These are phyloP conservation scores for Rissa tridactyla DNA, from an alignment of 2,113 vertebrate genomes.

Conservation along the genomic window DNA sequence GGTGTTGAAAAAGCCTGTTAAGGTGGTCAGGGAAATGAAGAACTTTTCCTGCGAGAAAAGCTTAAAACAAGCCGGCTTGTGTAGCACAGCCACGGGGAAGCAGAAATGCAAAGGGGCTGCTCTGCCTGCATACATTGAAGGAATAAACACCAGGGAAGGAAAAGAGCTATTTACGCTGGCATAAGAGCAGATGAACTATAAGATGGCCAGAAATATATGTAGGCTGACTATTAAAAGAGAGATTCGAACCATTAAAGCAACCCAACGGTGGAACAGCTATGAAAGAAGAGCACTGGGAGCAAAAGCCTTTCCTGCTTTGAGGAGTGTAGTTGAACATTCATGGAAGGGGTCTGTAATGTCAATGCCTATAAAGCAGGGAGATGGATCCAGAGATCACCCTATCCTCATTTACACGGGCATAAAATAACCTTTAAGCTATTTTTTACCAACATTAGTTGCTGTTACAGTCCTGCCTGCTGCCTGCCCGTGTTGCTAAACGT, in stretches of 20 bases:
- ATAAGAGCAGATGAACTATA: background rate
- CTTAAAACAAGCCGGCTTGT: background rate
- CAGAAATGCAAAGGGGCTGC: background rate
- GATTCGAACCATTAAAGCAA: background rate
- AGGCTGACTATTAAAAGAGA: background rate
- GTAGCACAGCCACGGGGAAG: background rate
- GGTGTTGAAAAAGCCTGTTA: background rate
- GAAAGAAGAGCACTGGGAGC: background rate
- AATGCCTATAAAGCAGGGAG: background rate
- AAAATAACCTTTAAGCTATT: background rate
- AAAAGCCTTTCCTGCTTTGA: background rate
- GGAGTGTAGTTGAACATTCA: background rate
- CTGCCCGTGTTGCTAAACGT: accelerated
- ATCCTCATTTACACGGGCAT: background rate
- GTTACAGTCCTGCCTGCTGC: background rate
- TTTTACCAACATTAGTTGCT: background rate
- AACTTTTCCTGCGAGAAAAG: background rate
- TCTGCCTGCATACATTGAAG: background rate
- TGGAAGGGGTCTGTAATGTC: background rate
- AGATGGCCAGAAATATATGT: background rate
- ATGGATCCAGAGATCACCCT: background rate
- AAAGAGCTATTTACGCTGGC: background rate
- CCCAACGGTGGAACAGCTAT: background rate
- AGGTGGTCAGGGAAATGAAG: background rate
- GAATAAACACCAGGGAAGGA: background rate